These are phyloP conservation scores for Drosophila leontia DNA, from an alignment of 1,140 invertebrate species.

Conservation along the genomic window DNA sequence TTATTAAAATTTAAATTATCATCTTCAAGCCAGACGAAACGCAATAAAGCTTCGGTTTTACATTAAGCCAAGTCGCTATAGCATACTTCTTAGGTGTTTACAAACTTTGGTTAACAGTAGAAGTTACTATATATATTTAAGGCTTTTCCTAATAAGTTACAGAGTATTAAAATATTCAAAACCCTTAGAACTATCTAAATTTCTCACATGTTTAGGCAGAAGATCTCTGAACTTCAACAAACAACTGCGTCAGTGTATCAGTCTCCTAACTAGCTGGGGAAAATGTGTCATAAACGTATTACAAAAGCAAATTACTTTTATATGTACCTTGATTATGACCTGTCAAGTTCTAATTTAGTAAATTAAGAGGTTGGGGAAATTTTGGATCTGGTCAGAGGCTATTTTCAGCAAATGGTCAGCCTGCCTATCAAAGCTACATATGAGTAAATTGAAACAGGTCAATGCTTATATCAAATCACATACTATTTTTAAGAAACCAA, in stretches of 20 bases:
- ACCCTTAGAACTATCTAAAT: not conserved
- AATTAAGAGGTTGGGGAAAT: not conserved
- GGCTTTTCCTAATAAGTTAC: not conserved
- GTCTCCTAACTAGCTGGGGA: constrained; percentile 18
- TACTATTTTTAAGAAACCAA: constrained; percentile 7
- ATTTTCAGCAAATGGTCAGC: constrained; percentile 25
- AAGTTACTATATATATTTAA: not conserved
- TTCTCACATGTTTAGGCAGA: not conserved
- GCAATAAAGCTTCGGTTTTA: not conserved
- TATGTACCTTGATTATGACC: constrained; percentile 12
- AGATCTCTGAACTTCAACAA: constrained; percentile 15
- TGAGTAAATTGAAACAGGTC: not conserved
- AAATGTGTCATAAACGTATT: constrained; percentile 36
- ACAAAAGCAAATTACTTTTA: constrained; percentile 5
- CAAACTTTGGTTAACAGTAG: not conserved
- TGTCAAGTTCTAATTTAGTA: constrained; percentile 27
- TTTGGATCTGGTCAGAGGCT: constrained; percentile 17
- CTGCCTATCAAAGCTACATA: not conserved
- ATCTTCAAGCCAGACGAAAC: no score
- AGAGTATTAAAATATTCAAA: not conserved
- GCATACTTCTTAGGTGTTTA: not conserved
- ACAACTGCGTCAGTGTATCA: constrained; percentile 4
- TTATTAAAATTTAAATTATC: not conserved
- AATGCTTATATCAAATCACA: constrained; percentile 15
- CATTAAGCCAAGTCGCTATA: not conserved